Evolutionary conservation across 2,797 vertebrate genomes (phyloP), one percentile per base, ranked within the genome.

Genomic region (Phrynocephalus vlangalii): DNA sequence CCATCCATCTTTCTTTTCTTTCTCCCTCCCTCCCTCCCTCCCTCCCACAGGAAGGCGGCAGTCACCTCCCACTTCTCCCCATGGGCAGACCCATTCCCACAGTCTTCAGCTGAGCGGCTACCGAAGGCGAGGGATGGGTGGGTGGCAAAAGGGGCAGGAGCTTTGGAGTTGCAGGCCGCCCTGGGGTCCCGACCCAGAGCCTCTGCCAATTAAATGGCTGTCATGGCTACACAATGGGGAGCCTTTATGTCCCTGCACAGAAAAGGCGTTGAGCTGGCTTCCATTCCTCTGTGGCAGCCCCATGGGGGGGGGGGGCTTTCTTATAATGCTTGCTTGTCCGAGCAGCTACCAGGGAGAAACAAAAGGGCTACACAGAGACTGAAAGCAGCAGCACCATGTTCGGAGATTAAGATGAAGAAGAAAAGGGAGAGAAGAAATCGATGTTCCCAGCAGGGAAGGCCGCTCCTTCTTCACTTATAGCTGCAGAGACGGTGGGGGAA

Each of bases 311-410:
- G 82, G 85, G 89, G 71, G 20, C 82, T 79, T 90, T 87, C 70
- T 77, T 75, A 84, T 86, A 90, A 87, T 70, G 76, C 89, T 70
- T 56, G 77, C 85, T 87, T 81, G 82, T 87, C 85, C 70, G 77
- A 90, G 82, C 77, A 84, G 85, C 85, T 67, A 87, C 85, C n/a
- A 80, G 77, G 77, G 13, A 67, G 89, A 83, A 90, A 90, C 89
- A 90, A 90, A 90, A 87, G 89, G 87, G 82, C 85, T 87, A 90
- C 89, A 90, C 89, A 90, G 82, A 90, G 77, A 81, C 33, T 11
- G 77, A 90, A 90, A 84, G 63, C 75, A 48, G 75, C 48, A 76
- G 75, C 77, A 70, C 82, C 85, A 90, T 84, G 85, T 84, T 82
- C 85, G 22, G 26, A 85, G 71, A 85, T 81, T 75, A 6, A 79